Conservation (phyloP, 2,888 invertebrate genomes). For the Thecocarcelia acutangulata region DNA sequence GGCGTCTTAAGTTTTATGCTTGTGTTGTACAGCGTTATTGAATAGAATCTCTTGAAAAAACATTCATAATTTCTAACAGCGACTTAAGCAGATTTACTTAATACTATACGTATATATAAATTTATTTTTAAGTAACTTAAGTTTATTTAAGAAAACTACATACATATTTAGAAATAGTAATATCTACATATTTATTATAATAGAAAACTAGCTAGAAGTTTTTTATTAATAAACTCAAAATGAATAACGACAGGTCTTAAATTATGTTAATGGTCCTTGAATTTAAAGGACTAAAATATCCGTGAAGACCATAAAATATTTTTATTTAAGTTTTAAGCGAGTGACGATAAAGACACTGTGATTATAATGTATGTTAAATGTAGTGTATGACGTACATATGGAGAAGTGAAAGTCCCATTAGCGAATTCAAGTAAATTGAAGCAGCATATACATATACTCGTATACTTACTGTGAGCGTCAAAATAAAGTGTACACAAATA, state of each 20-base stretch:
- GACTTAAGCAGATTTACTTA: conserved; percentile 69
- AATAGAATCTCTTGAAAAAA: conserved; percentile 1
- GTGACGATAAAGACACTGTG: conserved; percentile 78
- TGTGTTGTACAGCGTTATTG: too few species aligned
- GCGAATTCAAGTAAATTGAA: too few species aligned
- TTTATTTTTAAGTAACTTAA: conserved; percentile 2
- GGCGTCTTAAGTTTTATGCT: neutral
- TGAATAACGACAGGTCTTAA: neutral
- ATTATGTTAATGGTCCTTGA: conserved; percentile 12
- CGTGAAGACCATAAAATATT: neutral
- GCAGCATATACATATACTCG: neutral
- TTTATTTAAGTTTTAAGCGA: conserved; percentile 49
- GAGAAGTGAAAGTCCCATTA: too few species aligned
- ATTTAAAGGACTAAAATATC: conserved; percentile 4
- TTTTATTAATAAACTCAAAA: too few species aligned
- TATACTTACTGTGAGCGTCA: too few species aligned
- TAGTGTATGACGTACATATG: conserved; percentile 13
- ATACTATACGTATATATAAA: conserved; percentile 4
- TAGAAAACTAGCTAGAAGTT: too few species aligned
- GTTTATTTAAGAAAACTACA: conserved; percentile 9
- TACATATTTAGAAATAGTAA: too few species aligned
- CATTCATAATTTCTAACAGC: conserved; percentile 26
- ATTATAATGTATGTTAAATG: conserved; percentile 70
- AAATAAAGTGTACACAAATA: too few species aligned
- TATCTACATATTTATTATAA: too few species aligned